Conservation (phyloP, 2,797 vertebrate genomes). For the Pterois miles region DNA sequence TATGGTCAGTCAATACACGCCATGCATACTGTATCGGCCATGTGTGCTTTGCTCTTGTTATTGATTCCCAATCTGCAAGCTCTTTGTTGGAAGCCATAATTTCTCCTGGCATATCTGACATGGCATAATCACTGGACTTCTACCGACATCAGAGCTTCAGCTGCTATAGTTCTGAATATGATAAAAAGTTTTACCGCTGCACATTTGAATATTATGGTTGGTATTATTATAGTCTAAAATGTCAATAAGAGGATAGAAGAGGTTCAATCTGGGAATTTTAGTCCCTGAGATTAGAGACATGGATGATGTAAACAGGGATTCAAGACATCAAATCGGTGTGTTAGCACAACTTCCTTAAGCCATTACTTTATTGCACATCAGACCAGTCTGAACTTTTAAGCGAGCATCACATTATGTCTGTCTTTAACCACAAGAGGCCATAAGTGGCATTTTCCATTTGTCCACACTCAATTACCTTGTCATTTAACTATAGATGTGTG, state of each 20-base stretch:
- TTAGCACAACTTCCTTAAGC: not conserved
- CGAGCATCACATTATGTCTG: not conserved
- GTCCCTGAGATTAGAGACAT: not conserved
- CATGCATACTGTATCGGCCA: not conserved
- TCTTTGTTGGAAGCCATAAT: not conserved
- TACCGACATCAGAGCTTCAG: not conserved
- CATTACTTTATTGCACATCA: not conserved
- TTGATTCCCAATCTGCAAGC: not conserved
- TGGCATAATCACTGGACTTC: not conserved
- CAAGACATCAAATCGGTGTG: not conserved
- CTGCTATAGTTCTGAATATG: not conserved
- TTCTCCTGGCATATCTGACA: not conserved
- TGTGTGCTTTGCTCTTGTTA: not conserved
- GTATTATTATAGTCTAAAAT: not conserved
- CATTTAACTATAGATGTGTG: not conserved
- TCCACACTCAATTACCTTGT: not conserved
- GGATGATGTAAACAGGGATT: not conserved
- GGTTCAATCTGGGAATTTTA: not conserved
- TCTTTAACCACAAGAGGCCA: not conserved
- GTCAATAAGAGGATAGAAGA: not conserved
- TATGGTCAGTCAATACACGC: not conserved
- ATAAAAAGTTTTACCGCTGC: not conserved
- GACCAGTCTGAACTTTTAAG: not conserved
- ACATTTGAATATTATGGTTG: not conserved
- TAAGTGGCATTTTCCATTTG: not conserved